Conservation (phyloP, 2,113 vertebrate species). For the Eolophus roseicapilla region DNA sequence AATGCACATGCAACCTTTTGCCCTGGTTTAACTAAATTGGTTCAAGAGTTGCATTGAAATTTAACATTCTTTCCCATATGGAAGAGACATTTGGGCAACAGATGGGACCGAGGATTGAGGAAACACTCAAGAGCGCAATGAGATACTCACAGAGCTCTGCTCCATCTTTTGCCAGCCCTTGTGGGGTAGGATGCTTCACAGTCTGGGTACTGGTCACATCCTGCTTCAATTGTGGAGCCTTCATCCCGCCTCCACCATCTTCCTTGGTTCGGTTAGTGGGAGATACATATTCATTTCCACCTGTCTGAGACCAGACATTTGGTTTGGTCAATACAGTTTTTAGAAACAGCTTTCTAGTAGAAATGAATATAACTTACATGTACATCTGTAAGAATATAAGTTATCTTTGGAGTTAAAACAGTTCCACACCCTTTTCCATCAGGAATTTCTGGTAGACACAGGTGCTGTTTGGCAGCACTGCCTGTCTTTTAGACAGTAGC, state of each 20-base stretch:
- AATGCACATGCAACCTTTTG: slow-evolving; percentile 23
- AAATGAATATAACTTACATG: not conserved
- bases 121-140: not conserved
- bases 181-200: slow-evolving; percentile 67
- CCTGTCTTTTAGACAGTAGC: not conserved
- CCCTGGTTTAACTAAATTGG: slow-evolving; percentile 25
- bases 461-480: not conserved
- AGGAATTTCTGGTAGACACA: not conserved
- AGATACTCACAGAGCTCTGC: slow-evolving; percentile 79
- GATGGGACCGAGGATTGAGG: slow-evolving; percentile 6
- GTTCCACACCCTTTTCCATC: not conserved
- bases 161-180: slow-evolving; percentile 71
- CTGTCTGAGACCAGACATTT: slow-evolving; percentile 66
- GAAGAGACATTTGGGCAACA: slow-evolving; percentile 59
- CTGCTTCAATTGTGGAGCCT: slow-evolving; percentile 39
- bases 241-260: slow-evolving; percentile 63
- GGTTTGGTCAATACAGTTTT: not conserved
- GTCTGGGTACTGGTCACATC: slow-evolving; percentile 65
- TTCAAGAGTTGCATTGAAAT: slow-evolving; percentile 40
- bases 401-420: not conserved
- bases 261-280: slow-evolving; percentile 57
- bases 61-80: slow-evolving; percentile 20
- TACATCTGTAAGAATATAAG: not conserved
- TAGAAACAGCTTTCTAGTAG: not conserved
- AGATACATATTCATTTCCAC: slow-evolving; percentile 63